Evolutionary conservation across 2,797 vertebrate genomes (phyloP), one percentile per base, ranked within the genome.

Genomic region (Pipistrellus pygmaeus): DNA sequence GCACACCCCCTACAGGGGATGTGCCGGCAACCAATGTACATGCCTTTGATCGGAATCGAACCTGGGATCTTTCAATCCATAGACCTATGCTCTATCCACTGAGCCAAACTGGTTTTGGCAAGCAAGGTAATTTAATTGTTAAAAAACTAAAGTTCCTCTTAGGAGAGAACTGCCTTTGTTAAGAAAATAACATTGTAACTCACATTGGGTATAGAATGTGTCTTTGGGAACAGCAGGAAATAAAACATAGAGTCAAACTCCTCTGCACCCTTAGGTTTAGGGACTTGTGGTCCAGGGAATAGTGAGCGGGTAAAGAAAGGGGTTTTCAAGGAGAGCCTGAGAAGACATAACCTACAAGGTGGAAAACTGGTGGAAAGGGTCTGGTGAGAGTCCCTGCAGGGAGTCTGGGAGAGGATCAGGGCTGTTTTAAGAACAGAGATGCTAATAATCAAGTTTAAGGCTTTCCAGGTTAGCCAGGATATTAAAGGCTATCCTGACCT

Each of bases 131-230:
- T 68, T 71, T 5, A 41, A 78, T 35, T 77, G n/a, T 51, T 88
- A 32, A 35, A 81, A 51, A 95, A 62, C 15, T 91, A 21, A 95
- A 38, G 30, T 76, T 88, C 64, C 2, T 88, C 25, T 53, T 78
- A 85, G 7, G 38, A 53, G 7, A 81, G 17, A 81, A 81, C 1
- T 32, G 7, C 3, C 85, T 69, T 72, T 41, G 17, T 69, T 62
- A 76, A 86, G 77, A 69, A 93, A 86, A 91, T 66, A 69, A 68
- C 27, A 25, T 21, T 13, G 48, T 55, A 55, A 48, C 21, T 76
- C 21, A 51, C 2, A 55, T 57, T 48, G 30, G 9, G 6, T 81
- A 10, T 30, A n/a, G 30, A 62, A 88, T 35, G 25, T 14, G 6
- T 18, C 2, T 15, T 14, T 69, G n/a, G 11, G 11, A 85, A 35